Conservation (phyloP, 2,888 invertebrate species). For the Stictocephala bisonia region DNA sequence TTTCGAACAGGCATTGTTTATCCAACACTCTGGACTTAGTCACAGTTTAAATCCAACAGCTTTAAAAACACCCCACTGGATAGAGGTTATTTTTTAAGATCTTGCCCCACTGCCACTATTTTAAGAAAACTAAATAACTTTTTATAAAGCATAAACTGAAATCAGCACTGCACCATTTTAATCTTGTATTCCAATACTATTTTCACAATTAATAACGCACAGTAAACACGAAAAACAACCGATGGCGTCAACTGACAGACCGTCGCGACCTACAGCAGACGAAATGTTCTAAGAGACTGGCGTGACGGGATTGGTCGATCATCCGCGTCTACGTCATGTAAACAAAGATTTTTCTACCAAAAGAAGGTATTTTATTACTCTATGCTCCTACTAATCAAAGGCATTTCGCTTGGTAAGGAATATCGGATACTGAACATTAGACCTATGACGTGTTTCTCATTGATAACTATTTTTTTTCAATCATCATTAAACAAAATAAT, state of each 20-base stretch:
- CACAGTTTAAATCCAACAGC: too few relatives aligned
- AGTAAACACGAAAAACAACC: constrained; percentile 21
- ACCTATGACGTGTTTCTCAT: too few relatives aligned
- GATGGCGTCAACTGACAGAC: constrained; percentile 29
- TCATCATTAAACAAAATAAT: too few relatives aligned
- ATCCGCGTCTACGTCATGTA: constrained; percentile 33
- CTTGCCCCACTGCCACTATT: background rate
- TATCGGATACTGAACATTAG: too few relatives aligned
- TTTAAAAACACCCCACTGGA: constrained; percentile 31
- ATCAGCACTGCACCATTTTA: too few relatives aligned
- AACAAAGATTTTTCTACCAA: constrained; percentile 38
- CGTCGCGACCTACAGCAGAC: constrained; percentile 37
- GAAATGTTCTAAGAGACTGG: constrained; percentile 51
- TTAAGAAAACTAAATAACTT: background rate
- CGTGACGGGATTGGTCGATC: constrained; percentile 55
- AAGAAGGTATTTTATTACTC: too few relatives aligned
- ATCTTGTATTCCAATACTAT: background rate
- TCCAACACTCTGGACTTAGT: too few relatives aligned
- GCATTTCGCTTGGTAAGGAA: too few relatives aligned
- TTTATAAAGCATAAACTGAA: background rate
- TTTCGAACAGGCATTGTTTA: constrained; percentile 81
- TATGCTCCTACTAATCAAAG: too few relatives aligned
- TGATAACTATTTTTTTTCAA: too few relatives aligned
- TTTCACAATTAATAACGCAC: constrained; percentile 1
- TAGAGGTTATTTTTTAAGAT: constrained; percentile 12